A percentile compares a stretch with the other conserved stretches of the same genome.
These are phyloP conservation scores for Galbula dea DNA, from an alignment of 2,113 vertebrate species.

Conservation along the genomic window DNA sequence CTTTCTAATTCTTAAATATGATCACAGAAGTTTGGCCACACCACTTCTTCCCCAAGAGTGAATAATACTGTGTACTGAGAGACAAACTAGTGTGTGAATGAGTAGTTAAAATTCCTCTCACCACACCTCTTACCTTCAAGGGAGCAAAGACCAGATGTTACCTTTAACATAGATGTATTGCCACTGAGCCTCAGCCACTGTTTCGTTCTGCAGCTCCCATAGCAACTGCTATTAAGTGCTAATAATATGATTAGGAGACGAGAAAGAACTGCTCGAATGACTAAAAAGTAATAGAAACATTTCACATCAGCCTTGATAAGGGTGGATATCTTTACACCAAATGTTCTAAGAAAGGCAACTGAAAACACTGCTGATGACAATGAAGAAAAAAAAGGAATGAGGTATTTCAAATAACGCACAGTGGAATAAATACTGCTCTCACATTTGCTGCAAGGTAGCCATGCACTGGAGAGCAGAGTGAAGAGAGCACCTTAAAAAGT, in stretches of 20 bases:
- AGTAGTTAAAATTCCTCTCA: slow-evolving; percentile 51
- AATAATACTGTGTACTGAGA: neutral
- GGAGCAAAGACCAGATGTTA: slow-evolving; percentile 44
- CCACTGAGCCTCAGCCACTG: neutral
- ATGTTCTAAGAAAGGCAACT: neutral
- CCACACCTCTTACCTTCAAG: slow-evolving; percentile 6
- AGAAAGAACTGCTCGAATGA: neutral
- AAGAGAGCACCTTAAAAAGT: neutral
- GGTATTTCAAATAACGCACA: neutral
- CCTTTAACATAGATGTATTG: slow-evolving; percentile 11
- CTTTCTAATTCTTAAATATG: neutral
- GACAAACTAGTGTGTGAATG: neutral
- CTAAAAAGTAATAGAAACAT: neutral
- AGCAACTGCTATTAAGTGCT: slow-evolving; percentile 36
- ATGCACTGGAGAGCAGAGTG: neutral
- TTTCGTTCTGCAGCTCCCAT: slow-evolving; percentile 31
- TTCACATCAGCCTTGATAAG: neutral
- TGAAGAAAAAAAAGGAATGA: neutral
- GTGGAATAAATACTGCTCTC: neutral
- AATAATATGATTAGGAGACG: slow-evolving; percentile 23
- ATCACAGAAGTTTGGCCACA: neutral
- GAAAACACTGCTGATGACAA: neutral
- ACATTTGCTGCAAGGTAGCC: neutral
- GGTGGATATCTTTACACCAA: neutral
- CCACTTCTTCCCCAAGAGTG: neutral